These are phyloP conservation scores for Ruditapes philippinarum DNA, from an alignment of 1,140 invertebrate genomes.

Conservation along the genomic window DNA sequence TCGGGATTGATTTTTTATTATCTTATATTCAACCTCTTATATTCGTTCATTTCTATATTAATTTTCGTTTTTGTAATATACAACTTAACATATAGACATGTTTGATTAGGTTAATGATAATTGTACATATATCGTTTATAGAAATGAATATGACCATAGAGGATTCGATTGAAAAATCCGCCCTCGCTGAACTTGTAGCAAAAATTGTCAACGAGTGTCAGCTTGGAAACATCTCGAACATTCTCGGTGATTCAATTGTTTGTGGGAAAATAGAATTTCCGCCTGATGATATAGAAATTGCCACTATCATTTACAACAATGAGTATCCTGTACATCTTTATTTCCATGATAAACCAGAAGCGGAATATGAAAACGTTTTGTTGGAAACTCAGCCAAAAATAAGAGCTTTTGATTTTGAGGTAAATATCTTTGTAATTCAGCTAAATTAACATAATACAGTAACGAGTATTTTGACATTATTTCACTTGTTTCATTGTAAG, in stretches of 20 bases:
- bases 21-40: too few species aligned
- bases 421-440: too few species aligned
- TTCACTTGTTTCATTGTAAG: too few species aligned
- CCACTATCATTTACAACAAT: slow-evolving; percentile 5
- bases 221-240: not conserved
- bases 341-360: not conserved
- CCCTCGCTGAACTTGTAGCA: slow-evolving; percentile 7
- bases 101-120: too few species aligned
- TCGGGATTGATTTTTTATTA: too few species aligned
- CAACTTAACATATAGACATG: too few species aligned
- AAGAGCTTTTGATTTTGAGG: not conserved
- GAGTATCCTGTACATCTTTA: slow-evolving; percentile 9
- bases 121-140: not conserved
- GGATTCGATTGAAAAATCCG: not conserved
- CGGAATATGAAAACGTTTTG: slow-evolving; percentile 23
- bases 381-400: slow-evolving; percentile 35
- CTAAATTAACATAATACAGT: too few species aligned
- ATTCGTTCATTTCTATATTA: too few species aligned
- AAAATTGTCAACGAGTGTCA: slow-evolving; percentile 58
- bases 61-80: too few species aligned
- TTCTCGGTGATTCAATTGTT: not conserved
- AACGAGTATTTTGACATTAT: too few species aligned
- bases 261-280: slow-evolving; percentile 14
- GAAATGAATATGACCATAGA: not conserved
- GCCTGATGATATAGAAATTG: not conserved